These are phyloP conservation scores for Volucella zonaria DNA, from an alignment of 2,888 invertebrate species.

Conservation along the genomic window DNA sequence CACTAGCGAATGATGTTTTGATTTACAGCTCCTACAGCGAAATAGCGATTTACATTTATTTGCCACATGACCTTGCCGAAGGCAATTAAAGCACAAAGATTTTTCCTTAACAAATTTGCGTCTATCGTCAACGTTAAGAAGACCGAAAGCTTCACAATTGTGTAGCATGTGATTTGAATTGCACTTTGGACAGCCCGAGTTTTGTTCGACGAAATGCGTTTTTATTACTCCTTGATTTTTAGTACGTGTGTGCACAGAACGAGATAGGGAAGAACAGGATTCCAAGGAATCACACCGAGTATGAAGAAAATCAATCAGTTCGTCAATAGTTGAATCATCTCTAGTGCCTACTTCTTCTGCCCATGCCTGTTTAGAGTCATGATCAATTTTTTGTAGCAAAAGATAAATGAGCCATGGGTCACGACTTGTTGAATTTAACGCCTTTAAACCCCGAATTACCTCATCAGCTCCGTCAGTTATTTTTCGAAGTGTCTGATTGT, in stretches of 20 bases:
- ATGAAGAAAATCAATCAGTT: not conserved
- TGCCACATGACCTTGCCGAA: conserved; percentile 16
- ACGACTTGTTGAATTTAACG: not conserved
- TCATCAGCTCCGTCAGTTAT: too few relatives aligned
- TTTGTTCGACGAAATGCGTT: not conserved
- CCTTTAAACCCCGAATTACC: too few relatives aligned
- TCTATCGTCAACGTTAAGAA: not conserved
- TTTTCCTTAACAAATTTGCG: not conserved
- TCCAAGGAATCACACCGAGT: conserved; percentile 7
- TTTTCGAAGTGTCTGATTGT: too few relatives aligned
- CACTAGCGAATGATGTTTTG: conserved; percentile 7
- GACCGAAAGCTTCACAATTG: not conserved
- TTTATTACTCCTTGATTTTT: not conserved
- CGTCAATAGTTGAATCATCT: conserved; percentile 12
- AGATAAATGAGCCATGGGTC: conserved; percentile 20
- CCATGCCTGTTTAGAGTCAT: not conserved
- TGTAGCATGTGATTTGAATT: not conserved
- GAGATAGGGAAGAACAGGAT: not conserved
- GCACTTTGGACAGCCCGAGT: not conserved
- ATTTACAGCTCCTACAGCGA: not conserved
- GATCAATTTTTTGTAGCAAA: conserved; percentile 14
- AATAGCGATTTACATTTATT: not conserved
- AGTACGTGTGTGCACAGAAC: not conserved
- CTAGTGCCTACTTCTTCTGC: conserved; percentile 7
- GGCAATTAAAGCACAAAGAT: conserved; percentile 21